phyloP scores from a whole-genome alignment of 2,888 invertebrate species.

The Mesodorylaimus sp. region DNA sequence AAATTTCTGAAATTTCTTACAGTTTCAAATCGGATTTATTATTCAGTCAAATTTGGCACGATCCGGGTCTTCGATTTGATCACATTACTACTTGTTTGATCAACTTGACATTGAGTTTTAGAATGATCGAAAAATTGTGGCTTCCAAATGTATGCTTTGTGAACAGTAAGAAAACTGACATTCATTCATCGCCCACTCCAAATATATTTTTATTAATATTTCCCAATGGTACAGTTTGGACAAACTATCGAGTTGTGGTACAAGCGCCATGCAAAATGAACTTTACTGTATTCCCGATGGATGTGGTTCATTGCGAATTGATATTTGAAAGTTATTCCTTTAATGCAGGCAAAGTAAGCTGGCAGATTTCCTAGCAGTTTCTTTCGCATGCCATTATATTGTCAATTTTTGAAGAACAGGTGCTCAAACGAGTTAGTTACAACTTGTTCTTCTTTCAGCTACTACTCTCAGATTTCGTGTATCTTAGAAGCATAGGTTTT shows the following conservation, averaged over 20 bases:
- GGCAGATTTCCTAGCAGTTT: no score
- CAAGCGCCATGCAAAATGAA: conserved; percentile 29
- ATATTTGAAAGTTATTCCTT: conserved; percentile 27
- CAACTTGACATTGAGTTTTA: conserved; percentile 22
- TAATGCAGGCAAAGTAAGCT: conserved; percentile 22
- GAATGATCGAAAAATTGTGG: conserved; percentile 17
- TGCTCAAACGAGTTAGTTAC: no score
- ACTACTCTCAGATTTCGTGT: no score
- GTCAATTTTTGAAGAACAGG: no score
- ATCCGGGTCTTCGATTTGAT: conserved; percentile 19
- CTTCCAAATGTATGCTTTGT: conserved; percentile 12
- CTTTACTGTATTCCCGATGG: conserved; percentile 17
- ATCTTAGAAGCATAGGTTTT: no score
- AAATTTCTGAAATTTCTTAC: conserved; percentile 15
- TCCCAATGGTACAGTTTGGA: conserved; percentile 21
- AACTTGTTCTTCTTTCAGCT: no score
- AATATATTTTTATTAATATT: conserved; percentile 28
- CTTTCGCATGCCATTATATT: no score
- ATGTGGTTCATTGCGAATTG: conserved; percentile 17
- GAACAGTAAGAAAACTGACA: conserved; percentile 14
- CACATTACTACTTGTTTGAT: conserved; percentile 18
- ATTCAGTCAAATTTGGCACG: conserved; percentile 29
- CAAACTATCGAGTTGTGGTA: conserved; percentile 20
- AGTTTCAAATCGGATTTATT: conserved; percentile 26
- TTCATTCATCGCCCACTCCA: conserved; percentile 26